A percentile compares a stretch with the other conserved stretches of the same genome.
These are phyloP conservation scores for Orthochromis malagaraziensis DNA, from an alignment of 2,113 vertebrate genomes.

Conservation along the genomic window DNA sequence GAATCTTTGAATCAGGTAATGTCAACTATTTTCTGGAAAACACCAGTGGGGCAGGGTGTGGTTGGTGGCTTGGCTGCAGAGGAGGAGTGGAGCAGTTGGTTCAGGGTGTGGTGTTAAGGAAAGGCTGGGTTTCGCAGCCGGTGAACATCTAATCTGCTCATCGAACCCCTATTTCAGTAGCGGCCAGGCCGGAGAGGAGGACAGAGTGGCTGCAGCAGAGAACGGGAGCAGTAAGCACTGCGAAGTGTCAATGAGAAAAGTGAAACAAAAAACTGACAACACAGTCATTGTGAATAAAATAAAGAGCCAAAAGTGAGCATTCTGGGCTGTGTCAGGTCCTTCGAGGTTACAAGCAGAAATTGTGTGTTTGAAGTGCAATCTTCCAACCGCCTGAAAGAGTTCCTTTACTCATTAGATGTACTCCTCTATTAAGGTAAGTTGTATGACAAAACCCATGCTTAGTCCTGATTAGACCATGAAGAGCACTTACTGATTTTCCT, in stretches of 20 bases:
- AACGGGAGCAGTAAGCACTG: background rate
- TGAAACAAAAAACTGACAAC: background rate
- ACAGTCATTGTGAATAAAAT: background rate
- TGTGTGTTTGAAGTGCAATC: background rate
- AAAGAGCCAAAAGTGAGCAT: background rate
- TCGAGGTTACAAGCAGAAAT: background rate
- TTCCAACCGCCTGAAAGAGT: background rate
- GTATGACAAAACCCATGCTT: background rate
- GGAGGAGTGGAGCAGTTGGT: background rate
- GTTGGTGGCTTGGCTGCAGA: background rate
- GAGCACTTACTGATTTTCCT: conserved; percentile 33
- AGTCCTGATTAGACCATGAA: conserved; percentile 34
- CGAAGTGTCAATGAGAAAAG: background rate
- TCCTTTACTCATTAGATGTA: conserved; percentile 15
- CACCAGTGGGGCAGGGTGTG: background rate
- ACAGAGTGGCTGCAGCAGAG: background rate
- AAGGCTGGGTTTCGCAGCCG: background rate
- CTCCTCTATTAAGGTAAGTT: background rate
- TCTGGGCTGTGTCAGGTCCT: background rate
- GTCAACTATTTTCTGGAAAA: background rate
- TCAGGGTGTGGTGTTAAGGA: background rate
- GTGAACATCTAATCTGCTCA: background rate
- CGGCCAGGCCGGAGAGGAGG: background rate
- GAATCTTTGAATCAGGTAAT: background rate
- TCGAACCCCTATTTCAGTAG: background rate